Base-by-base conservation (phyloP, 2,888 invertebrate genomes). In the Villa cingulata region DNA sequence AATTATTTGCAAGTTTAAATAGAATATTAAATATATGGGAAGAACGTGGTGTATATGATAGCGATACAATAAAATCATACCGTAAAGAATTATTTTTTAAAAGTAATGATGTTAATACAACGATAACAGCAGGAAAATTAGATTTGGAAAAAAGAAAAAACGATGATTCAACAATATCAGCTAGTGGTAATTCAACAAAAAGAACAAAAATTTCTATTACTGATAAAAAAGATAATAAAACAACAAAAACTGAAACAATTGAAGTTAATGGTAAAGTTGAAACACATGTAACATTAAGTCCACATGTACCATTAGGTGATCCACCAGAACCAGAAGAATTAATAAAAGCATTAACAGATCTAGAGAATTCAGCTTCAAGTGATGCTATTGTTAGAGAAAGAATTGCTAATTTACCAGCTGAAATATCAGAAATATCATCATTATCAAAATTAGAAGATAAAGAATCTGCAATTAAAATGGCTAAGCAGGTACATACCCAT, bases 351-450 rank as follows among this genome's bases (percentile, higher is more conserved):
- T 72, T 85, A 48, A 73, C 85, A 68, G 89, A 89, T 57, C 72
- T 96, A 59, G 96, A 96, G 68, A 90, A 89, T 60, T 89, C 92
- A 50, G 94, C 96, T 2, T 95, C 95, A 0, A 88, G 91, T 58
- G 96, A 96, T 74, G 95, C 92, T 53, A 80, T 80, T 1, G 88
- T 94, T 2, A 73, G 96, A 54, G 91, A 95, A 66, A 81, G 86
- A 62, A 96, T 96, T 56, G 92, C 95, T 0, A 89, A 87, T 49
- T 74, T 96, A 45, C 96, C 96, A 0, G 86, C 87, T 43, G 92
- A 94, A 73, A 91, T 96, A 4, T 94, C 94, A 0, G 94, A 96
- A 76, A 80, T 90, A 5, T 80, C 83, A 56, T 77, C 86, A 60
- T 76, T 96, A 49, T 77, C 83, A 55, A 91, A 91, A 74, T 73